phyloP scores from a whole-genome alignment of 1,140 invertebrate genomes.

The Drosophila ohnishii region DNA sequence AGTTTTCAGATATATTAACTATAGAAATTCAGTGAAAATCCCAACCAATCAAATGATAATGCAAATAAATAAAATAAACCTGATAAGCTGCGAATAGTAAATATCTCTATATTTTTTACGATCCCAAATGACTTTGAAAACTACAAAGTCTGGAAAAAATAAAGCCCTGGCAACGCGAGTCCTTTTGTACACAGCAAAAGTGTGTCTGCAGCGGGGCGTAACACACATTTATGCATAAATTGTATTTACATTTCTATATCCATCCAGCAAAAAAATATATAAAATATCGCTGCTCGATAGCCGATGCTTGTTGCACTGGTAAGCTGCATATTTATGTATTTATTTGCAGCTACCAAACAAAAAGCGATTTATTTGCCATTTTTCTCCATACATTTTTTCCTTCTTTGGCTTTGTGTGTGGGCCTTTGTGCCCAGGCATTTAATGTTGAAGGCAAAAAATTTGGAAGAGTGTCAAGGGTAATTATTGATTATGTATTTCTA shows the following conservation, averaged over 20 bases:
- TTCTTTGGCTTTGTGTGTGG: slow-evolving; percentile 9
- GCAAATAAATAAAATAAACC: slow-evolving; percentile 4
- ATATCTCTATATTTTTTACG: slow-evolving; percentile 6
- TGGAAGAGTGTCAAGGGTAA: slow-evolving; percentile 24
- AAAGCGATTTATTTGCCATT: slow-evolving; percentile 55
- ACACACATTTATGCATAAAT: slow-evolving; percentile 52
- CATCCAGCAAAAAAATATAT: slow-evolving; percentile 22
- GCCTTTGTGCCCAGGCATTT: slow-evolving; percentile 36
- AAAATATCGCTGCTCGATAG: slow-evolving; percentile 39
- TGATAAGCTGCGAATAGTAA: slow-evolving; percentile 29
- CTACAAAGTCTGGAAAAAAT: slow-evolving; percentile 9
- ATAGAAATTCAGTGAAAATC: slow-evolving; percentile 5
- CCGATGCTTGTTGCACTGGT: slow-evolving; percentile 35
- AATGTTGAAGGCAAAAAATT: slow-evolving; percentile 23
- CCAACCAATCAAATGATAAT: neutral
- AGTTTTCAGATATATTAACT: neutral
- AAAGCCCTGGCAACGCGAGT: neutral
- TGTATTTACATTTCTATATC: slow-evolving; percentile 60
- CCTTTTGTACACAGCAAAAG: slow-evolving; percentile 18
- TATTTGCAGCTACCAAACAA: slow-evolving; percentile 62
- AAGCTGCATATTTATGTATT: slow-evolving; percentile 73
- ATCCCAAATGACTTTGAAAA: slow-evolving; percentile 30
- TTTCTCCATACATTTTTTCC: slow-evolving; percentile 14
- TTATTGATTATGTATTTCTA: slow-evolving; percentile 19
- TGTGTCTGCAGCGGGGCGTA: slow-evolving; percentile 1